Percentiles rank a stretch among this genome's conserved stretches.
phyloP scores from a whole-genome alignment of 92 coral and sea anemone species.

The Blastomussa wellsi region DNA sequence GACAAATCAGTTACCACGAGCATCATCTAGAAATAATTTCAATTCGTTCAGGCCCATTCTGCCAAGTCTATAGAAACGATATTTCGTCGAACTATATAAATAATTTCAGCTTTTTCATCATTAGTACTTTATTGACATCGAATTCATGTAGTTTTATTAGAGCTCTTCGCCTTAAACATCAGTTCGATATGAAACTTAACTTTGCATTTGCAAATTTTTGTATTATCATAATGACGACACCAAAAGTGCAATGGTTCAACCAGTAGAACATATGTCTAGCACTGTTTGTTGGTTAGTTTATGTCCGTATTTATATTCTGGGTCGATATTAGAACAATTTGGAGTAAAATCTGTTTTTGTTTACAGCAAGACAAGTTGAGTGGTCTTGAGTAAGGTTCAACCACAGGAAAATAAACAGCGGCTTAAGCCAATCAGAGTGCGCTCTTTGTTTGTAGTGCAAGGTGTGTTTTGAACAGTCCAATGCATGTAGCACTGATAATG shows the following conservation, averaged over 20 bases:
- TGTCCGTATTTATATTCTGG: not conserved
- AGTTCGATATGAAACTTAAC: not conserved
- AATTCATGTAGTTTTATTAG: not conserved
- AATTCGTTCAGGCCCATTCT: not conserved
- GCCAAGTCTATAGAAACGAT: not conserved
- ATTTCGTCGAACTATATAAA: not conserved
- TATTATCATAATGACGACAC: not conserved
- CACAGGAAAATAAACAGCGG: not conserved
- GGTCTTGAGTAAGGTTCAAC: not conserved
- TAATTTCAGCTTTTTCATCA: not conserved
- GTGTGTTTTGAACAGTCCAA: not conserved
- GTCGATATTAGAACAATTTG: not conserved
- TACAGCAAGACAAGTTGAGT: not conserved
- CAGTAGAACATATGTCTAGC: not conserved
- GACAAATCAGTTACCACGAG: not conserved
- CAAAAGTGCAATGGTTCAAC: not conserved
- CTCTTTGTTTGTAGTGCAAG: not conserved
- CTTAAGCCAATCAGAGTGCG: not conserved
- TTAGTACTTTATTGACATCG: not conserved
- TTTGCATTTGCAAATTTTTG: not conserved
- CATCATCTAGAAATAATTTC: not conserved
- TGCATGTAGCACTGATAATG: not conserved
- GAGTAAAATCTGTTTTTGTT: not conserved
- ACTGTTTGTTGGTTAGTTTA: not conserved
- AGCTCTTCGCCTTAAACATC: not conserved